A percentile compares a stretch with the other conserved stretches of the same genome.
These are phyloP conservation scores for Pelodiscus sinensis DNA, from an alignment of 2,113 vertebrate genomes.

Conservation along the genomic window DNA sequence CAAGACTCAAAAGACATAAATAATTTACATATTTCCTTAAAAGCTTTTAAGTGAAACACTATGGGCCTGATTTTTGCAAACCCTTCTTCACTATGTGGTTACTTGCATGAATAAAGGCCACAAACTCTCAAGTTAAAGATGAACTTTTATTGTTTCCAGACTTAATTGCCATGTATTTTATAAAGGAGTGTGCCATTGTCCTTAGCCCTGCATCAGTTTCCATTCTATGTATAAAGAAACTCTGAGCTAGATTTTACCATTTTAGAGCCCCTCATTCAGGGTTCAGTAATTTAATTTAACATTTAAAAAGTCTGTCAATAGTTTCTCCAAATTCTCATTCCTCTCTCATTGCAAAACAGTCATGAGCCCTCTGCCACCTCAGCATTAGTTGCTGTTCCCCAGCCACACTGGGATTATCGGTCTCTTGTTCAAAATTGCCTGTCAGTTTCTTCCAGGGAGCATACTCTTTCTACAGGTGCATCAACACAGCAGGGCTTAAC, in stretches of 20 bases:
- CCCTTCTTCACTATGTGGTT: constrained; percentile 44
- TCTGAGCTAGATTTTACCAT: neutral
- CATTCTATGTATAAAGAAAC: neutral
- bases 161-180: constrained; percentile 6
- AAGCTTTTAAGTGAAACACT: constrained; percentile 68
- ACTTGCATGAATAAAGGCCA: neutral
- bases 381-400: neutral
- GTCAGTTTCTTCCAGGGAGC: neutral
- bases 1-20: neutral
- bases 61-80: constrained; percentile 38
- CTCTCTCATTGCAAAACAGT: neutral
- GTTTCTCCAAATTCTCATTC: neutral
- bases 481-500: too few species aligned
- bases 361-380: neutral
- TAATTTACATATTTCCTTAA: constrained; percentile 35
- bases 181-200: neutral
- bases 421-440: neutral
- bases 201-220: neutral
- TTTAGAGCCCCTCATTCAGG: neutral
- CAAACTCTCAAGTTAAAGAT: constrained; percentile 21
- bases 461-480: too few species aligned
- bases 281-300: too few species aligned
- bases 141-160: constrained; percentile 45
- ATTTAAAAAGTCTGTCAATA: neutral
- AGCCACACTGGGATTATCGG: neutral